Base-by-base conservation (phyloP, 1,140 invertebrate species). In the Teleogryllus occipitalis region DNA sequence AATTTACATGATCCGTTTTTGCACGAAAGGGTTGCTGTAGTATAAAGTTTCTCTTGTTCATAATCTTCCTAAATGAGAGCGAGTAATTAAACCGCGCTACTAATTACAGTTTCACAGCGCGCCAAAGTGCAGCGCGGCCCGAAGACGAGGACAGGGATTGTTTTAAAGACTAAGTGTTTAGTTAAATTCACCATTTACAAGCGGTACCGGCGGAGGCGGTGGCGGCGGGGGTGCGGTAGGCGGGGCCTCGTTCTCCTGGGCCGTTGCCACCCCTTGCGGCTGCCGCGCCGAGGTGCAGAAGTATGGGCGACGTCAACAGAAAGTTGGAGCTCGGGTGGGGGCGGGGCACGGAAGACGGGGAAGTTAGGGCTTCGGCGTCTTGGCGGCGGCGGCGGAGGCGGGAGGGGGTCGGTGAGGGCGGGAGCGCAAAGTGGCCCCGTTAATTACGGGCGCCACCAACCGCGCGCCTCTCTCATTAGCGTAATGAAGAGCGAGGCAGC, bases 31-130 rank as follows among this genome's bases (percentile, higher is more conserved):
- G 54, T 18, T 65, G 10, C 54, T 65, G 54, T 65, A 65, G 54
- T 2, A 65, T 65, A 65, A 65, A 65, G 54, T 65, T 65, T 65
- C 54, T 76, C 75, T 77, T 76, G 76, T 72, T 80, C 76, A 80
- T 80, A 76, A 80, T 80, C 79, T 77, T 39, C 48, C 75, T 80
- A 77, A 80, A 80, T 80, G 79, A 80, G 79, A 54, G 75, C 76
- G 49, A 80, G 79, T 80, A 80, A 80, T 80, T 80, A 76, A 65
- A 76, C 79, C 49, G 48, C 47, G 78, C 76, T 80, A 74, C 75
- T 80, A 80, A 80, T 80, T 80, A 80, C 79, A 80, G 76, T 78
- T 78, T 78, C 39, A 65, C 54, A 65, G 54, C 49, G 54, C 54
- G 54, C 54, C 54, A 18, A 18, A 14, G 18, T 2, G 7, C 54